Evolutionary conservation across 2,113 vertebrate species (phyloP).

Genomic region (Mormyrus lacerda): DNA sequence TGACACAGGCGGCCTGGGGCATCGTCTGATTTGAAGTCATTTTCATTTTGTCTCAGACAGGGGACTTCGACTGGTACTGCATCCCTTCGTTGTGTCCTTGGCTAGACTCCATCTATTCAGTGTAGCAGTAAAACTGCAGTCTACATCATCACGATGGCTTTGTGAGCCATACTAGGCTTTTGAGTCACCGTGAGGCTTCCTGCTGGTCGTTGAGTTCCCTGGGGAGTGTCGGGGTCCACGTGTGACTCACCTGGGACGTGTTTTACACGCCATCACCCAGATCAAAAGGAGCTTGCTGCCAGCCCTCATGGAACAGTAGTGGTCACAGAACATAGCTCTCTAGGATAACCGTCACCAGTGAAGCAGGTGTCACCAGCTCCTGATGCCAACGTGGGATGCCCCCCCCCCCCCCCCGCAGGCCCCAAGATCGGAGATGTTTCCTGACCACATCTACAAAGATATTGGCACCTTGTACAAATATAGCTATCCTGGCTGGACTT

Average conservation of each 20-base stretch:
- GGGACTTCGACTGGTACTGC: neutral
- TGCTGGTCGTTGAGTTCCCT: neutral
- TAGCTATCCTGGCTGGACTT: neutral
- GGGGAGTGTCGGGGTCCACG: neutral
- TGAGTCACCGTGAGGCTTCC: neutral
- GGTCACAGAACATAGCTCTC: neutral
- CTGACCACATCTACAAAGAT: neutral
- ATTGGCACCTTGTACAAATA: neutral
- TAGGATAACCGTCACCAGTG: neutral
- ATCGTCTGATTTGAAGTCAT: neutral
- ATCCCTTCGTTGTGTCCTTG: neutral
- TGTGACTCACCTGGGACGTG: neutral
- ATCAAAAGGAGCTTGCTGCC: neutral
- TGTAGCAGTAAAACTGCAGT: neutral
- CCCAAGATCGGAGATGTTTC: neutral
- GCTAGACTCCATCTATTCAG: neutral
- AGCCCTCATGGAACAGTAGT: neutral
- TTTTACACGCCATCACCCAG: neutral
- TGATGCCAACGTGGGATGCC: neutral
- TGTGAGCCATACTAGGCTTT: neutral
- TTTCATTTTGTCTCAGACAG: neutral
- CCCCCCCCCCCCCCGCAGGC: neutral
- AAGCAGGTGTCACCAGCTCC: neutral
- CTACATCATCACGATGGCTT: neutral
- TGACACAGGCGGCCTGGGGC: neutral